Base-by-base conservation (phyloP, 2,888 invertebrate species). In the Drosophila affinis region DNA sequence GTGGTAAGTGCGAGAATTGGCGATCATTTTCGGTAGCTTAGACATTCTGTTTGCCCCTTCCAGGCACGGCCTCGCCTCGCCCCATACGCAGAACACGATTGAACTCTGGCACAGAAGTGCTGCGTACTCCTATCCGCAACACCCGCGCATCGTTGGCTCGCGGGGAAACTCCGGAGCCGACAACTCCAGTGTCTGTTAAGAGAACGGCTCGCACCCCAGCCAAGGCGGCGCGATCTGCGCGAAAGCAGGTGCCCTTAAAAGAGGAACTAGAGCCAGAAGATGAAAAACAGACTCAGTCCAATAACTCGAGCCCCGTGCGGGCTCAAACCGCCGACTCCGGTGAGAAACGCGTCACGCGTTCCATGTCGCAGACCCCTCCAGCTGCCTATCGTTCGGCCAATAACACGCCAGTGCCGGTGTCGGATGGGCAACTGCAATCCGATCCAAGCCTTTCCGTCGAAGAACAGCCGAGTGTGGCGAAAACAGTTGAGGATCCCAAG, bases 341-440 rank as follows among this genome's bases (percentile, higher is more conserved):
- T 18, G 72, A 78, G 0, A 53, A 49, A 18, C 81, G 85, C 9
- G 55, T 84, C n/a, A 87, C 82, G 2, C 87, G 87, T 17, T 78
- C 87, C 9, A 84, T 87, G 87, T 82, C 82, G 0, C 77, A 74
- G n/a, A 76, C 81, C 0, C 82, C 82, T 0, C 78, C 86, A 1
- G 53, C 29, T n/a, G 21, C 14, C 17, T 21, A 21, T 14, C 64
- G 39, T 17, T 44, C 58, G 4, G 12, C 29, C 9, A 68, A 24
- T 48, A 65, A 44, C 21, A 48, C 58, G 2, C 58, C 58, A 24
- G 54, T 54, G 46, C 47, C 39, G 54, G 34, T 32, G 12, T 39
- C 0, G 39, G n/a, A n/a, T n/a, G 24, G 1, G 6, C 12, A 55
- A 61, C 14, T 27, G 39, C 27, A 62, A 65, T 24, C 44, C 5